Evolutionary conservation across 2,113 vertebrate species (phyloP).

Genomic region (Formicarius rufipectus): DNA sequence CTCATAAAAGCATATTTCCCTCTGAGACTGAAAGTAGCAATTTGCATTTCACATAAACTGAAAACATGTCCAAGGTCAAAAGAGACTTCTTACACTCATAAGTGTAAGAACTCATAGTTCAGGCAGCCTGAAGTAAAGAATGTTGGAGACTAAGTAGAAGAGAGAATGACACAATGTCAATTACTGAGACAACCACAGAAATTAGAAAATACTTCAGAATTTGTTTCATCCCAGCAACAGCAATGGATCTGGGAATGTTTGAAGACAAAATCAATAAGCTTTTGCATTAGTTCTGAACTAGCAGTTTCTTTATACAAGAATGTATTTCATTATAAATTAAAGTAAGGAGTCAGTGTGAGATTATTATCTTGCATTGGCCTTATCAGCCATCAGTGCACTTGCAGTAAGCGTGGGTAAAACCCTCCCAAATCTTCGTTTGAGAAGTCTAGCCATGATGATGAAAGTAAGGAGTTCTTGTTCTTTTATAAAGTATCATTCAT

Average conservation of each 20-base stretch:
- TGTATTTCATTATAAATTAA: not conserved
- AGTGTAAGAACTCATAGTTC: too few relatives aligned
- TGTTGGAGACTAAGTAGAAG: not conserved
- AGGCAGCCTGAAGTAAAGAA: not conserved
- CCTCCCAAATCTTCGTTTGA: too few relatives aligned
- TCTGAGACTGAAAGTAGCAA: not conserved
- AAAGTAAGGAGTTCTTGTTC: not conserved
- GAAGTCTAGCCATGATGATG: too few relatives aligned
- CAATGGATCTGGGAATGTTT: not conserved
- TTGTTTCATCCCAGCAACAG: not conserved
- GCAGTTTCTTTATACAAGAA: not conserved
- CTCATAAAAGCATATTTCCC: constrained; percentile 25
- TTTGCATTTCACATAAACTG: constrained; percentile 34
- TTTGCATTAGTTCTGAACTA: constrained; percentile 11
- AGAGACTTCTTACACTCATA: not conserved
- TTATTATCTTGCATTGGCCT: too few relatives aligned
- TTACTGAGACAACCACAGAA: not conserved
- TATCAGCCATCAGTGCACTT: too few relatives aligned
- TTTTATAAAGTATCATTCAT: not conserved
- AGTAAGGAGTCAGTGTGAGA: not conserved
- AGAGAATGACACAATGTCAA: not conserved
- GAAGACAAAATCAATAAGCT: not conserved
- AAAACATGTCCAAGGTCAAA: constrained; percentile 46
- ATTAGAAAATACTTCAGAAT: not conserved
- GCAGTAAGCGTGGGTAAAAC: too few relatives aligned